phyloP scores from a whole-genome alignment of 2,888 invertebrate species.

The Diachrysia chrysitis region DNA sequence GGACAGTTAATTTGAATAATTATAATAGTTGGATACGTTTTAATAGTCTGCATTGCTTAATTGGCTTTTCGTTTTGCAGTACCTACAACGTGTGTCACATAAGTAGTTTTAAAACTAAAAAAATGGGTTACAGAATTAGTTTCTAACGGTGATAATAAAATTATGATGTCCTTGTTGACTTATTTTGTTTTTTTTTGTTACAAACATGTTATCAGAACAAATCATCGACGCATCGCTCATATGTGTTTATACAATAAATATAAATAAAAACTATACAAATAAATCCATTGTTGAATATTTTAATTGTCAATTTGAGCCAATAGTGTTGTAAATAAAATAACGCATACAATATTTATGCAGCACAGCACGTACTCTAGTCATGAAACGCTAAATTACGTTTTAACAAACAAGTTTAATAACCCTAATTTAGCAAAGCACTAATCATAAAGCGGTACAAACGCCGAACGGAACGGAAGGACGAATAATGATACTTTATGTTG shows the following conservation, averaged over 20 bases:
- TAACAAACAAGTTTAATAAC: conserved; percentile 35
- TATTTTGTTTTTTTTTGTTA: neutral
- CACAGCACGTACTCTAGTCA: neutral
- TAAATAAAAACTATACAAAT: neutral
- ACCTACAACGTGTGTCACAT: neutral
- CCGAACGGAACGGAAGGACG: conserved; percentile 69
- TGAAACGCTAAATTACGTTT: neutral
- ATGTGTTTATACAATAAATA: neutral
- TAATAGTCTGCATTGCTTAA: conserved; percentile 42
- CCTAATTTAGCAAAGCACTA: conserved; percentile 51
- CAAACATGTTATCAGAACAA: neutral
- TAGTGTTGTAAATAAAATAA: neutral
- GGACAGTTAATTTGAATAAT: conserved; percentile 41
- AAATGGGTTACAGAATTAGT: neutral
- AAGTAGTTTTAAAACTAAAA: too few species aligned
- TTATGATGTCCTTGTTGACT: neutral
- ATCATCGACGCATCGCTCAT: neutral
- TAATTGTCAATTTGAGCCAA: neutral
- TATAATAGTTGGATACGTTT: conserved; percentile 48
- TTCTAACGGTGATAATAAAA: too few species aligned
- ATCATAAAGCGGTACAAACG: conserved; percentile 63
- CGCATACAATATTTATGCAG: neutral
- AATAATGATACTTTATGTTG: conserved; percentile 79
- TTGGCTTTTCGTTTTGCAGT: conserved; percentile 16
- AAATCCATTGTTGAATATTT: neutral